phyloP scores from a whole-genome alignment of 2,797 vertebrate genomes.

The Arremon aurantiirostris region DNA sequence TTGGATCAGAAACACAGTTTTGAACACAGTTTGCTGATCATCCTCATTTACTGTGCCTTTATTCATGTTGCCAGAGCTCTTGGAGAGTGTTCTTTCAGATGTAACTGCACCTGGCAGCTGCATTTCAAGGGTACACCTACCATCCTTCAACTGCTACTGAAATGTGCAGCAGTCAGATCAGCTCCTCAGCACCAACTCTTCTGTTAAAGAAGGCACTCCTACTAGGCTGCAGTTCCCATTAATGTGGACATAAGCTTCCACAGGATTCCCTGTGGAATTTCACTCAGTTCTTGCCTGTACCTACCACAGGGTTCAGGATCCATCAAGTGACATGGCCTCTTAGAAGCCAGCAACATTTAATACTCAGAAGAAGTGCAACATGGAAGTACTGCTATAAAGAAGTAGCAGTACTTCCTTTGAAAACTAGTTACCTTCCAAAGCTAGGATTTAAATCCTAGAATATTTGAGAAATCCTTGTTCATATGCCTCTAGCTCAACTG shows the following conservation, averaged over 20 bases:
- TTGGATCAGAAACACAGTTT: background rate
- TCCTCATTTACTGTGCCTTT: background rate
- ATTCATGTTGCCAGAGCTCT: background rate
- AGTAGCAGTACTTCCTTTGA: background rate
- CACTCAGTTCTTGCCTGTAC: background rate
- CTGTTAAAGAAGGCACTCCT: background rate
- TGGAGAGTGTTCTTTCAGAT: background rate
- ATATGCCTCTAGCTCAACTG: background rate
- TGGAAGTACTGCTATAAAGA: background rate
- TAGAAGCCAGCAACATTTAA: background rate
- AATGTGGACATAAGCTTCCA: background rate
- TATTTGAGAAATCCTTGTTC: background rate
- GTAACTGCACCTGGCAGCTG: background rate
- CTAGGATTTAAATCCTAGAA: background rate
- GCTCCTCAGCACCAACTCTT: background rate
- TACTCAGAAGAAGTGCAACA: background rate
- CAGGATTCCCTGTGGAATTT: background rate
- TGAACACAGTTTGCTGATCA: background rate
- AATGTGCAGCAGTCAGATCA: background rate
- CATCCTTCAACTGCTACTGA: background rate
- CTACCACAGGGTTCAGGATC: accelerated
- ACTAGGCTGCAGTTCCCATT: background rate
- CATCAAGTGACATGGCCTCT: background rate
- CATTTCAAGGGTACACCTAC: background rate
- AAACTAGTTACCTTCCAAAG: background rate